Evolutionary conservation across 2,888 invertebrate genomes (phyloP).

Genomic region (Cactoblastis cactorum): DNA sequence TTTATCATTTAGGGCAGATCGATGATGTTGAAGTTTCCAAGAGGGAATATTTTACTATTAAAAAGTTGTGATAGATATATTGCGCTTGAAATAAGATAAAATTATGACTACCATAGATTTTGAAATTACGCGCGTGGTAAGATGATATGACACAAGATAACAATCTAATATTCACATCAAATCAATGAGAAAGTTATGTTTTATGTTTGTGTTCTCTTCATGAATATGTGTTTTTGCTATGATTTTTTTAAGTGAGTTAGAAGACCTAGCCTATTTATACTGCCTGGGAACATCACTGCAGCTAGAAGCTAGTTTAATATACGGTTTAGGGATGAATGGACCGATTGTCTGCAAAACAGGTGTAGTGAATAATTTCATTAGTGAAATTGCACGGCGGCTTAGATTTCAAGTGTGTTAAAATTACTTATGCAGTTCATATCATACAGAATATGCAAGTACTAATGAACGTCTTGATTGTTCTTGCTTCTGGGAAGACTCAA

Average conservation of each 20-base stretch:
- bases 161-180: no score
- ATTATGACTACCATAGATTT: no score
- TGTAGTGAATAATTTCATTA: neutral
- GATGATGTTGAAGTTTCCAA: neutral
- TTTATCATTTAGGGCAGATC: constrained; percentile 11
- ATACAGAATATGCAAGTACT: constrained; percentile 1
- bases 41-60: constrained; percentile 1
- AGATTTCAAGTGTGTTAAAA: constrained; percentile 49
- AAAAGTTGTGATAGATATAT: neutral
- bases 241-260: no score
- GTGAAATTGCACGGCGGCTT: constrained; percentile 22
- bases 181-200: no score
- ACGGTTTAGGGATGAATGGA: no score
- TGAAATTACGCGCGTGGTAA: no score
- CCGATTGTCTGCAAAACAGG: neutral
- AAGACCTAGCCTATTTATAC: no score
- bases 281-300: no score
- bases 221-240: no score
- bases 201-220: no score
- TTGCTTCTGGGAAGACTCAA: constrained; percentile 43
- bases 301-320: no score
- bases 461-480: constrained; percentile 45
- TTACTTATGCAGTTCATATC: constrained; percentile 5
- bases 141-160: no score
- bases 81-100: neutral